Evolutionary conservation across 2,113 vertebrate species (phyloP), one percentile per base, ranked within the genome.

Genomic region (Camelus bactrianus): DNA sequence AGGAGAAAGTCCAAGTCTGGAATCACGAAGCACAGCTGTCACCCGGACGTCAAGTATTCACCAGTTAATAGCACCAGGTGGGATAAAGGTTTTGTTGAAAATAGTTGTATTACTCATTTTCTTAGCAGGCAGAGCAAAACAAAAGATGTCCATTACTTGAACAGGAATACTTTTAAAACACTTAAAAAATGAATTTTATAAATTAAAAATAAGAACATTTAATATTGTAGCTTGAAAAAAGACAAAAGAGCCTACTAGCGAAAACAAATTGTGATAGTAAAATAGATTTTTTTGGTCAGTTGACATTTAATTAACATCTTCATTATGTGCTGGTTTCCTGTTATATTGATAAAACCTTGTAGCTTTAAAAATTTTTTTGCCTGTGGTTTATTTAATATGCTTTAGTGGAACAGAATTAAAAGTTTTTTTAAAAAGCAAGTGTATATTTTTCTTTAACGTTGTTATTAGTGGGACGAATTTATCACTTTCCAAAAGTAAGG

Each of bases 11-110:
- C 98, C 99, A n/a, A 96, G 98, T 13, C 96, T 98, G 0, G 99
- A 99, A 89, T 97, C 98, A 24, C 98, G 98, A 89, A 98, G 98
- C 72, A 96, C 98, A 15, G 98, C 99, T 10, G 98, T 98, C 94
- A 98, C 98, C 22, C 98, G 98, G 91, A 98, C 99, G 46, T 98
- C 99, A 69, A 99, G 99, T 95, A 99, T 99, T 85, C 98, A 99
- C 79, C 99, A 99, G 87, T 95, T 99, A 65, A 98, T 99, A 93
- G 97, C 98, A 90, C 99, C 99, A 98, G 99, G 99, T 99, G 96
- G 97, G 98, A 64, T 42, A 62, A 81, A 20, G 35, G 24, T 35
- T 35, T 94, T 46, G 38, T 91, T 2, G 16, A 58, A 91, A 38
- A 58, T 83, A 90, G 72, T 75, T 95, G 65, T 32, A 56, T 84